Conservation (phyloP, 64 coral and sea anemone genomes). For the Porites australiensis region DNA sequence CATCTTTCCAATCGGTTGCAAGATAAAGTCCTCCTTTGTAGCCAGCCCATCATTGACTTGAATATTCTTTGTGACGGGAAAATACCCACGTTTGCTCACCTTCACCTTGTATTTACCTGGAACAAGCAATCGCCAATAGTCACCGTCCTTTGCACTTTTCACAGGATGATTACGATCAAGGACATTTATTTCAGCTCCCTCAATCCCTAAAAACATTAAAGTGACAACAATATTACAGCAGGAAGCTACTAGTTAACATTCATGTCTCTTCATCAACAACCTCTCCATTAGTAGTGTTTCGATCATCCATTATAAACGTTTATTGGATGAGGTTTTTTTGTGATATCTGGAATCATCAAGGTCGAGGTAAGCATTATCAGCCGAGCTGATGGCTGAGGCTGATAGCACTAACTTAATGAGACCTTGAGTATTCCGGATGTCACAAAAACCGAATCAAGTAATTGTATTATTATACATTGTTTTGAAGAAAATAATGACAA, state of each 20-base stretch:
- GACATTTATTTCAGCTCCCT: constrained; percentile 70
- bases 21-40: constrained; percentile 8
- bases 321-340: too few species aligned
- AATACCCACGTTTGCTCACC: constrained; percentile 62
- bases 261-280: too few species aligned
- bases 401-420: too few species aligned
- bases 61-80: constrained; percentile 36
- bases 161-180: constrained; percentile 55
- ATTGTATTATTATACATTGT: too few species aligned
- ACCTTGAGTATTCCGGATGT: too few species aligned
- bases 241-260: background rate
- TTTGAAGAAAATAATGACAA: too few species aligned
- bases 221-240: background rate
- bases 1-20: constrained; percentile 16
- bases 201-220: constrained; percentile 48
- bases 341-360: too few species aligned
- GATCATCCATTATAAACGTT: too few species aligned
- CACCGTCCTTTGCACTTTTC: constrained; percentile 81
- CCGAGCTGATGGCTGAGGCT: too few species aligned
- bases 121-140: constrained; percentile 88
- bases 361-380: too few species aligned
- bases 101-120: constrained; percentile 55
- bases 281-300: too few species aligned
- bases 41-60: constrained; percentile 9
- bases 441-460: too few species aligned